Base-by-base conservation (phyloP, 1,140 invertebrate genomes). In the Drosophila miranda region DNA sequence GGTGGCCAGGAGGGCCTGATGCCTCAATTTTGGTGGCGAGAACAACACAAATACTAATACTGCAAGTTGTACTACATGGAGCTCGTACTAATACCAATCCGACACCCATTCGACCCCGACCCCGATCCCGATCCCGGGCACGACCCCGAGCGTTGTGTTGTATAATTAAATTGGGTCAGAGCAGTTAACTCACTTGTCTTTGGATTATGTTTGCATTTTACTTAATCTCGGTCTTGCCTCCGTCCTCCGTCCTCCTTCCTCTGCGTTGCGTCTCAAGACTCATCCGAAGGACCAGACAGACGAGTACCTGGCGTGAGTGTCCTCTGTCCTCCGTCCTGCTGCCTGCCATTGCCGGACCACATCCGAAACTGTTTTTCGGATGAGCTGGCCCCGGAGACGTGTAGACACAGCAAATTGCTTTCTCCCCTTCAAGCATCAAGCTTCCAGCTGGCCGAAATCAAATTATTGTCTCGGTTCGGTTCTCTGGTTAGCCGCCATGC, bases 101-200 rank as follows among this genome's bases (percentile, higher is more conserved):
- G 23, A 26, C 4, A 4, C 23, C 23, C 23, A 16, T 16, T 16
- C 16, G 1, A 26, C 23, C 5, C 23, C 23, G 23, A 26, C 28
- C 8, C 23, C 23, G 28, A 57, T 19, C 19, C 19, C 19, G 19
- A 19, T 19, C 16, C 16, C 16, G 16, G 1, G 19, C 19, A 19
- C 19, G 19, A 5, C 28, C 8, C 23, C 23, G 28, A 57, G 41
- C 38, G 42, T 53, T 61, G 64, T 75, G 78, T 82, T 75, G 78
- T 87, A 77, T 87, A 87, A 87, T 87, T 87, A 87, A 87, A 87
- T 87, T 87, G 82, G 82, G 82, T 87, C 82, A 87, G 69, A 75
- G 58, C 78, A 75, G 82, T 87, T 87, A 87, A 78, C 82, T 87
- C 78, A 87, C 82, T 87, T 87, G 82, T 87, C 82, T 78, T 71